Conservation (phyloP, 2,888 invertebrate genomes). For the Antitype chi region DNA sequence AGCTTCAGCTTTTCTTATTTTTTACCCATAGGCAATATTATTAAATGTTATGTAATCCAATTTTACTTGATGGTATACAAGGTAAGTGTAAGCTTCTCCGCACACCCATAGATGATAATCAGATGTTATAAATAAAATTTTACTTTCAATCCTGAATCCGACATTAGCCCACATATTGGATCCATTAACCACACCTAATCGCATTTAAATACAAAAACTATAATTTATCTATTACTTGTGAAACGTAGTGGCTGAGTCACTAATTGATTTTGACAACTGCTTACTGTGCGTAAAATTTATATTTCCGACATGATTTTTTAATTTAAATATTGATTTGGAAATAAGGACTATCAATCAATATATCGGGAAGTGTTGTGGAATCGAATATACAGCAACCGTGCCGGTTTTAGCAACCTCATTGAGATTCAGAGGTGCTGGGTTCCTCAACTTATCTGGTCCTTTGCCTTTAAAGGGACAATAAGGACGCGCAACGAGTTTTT, state of each 20-base stretch:
- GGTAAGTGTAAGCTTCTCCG: neutral
- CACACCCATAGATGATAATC: neutral
- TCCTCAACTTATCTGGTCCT: constrained; percentile 46
- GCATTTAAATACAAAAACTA: constrained; percentile 31
- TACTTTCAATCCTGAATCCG: constrained; percentile 11
- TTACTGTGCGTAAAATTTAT: constrained; percentile 27
- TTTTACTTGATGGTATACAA: neutral
- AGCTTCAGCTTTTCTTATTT: no score
- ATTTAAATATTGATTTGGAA: constrained; percentile 41
- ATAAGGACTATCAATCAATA: constrained; percentile 62
- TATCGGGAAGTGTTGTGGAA: constrained; percentile 31
- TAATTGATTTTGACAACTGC: constrained; percentile 47
- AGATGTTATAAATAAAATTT: constrained; percentile 9
- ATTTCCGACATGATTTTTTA: constrained; percentile 16
- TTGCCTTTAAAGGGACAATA: constrained; percentile 58
- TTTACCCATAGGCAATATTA: neutral
- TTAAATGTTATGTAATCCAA: neutral
- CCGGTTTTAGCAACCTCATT: constrained; percentile 65
- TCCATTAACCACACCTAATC: constrained; percentile 17
- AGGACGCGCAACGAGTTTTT: constrained; percentile 33
- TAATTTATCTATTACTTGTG: constrained; percentile 18
- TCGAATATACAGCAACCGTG: constrained; percentile 43
- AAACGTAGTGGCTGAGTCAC: constrained; percentile 2
- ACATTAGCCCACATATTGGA: constrained; percentile 15
- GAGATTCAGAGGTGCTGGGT: constrained; percentile 62